Percentiles rank a stretch among this genome's conserved stretches.
phyloP scores from a whole-genome alignment of 2,797 vertebrate genomes.

The Pipistrellus pipistrellus region DNA sequence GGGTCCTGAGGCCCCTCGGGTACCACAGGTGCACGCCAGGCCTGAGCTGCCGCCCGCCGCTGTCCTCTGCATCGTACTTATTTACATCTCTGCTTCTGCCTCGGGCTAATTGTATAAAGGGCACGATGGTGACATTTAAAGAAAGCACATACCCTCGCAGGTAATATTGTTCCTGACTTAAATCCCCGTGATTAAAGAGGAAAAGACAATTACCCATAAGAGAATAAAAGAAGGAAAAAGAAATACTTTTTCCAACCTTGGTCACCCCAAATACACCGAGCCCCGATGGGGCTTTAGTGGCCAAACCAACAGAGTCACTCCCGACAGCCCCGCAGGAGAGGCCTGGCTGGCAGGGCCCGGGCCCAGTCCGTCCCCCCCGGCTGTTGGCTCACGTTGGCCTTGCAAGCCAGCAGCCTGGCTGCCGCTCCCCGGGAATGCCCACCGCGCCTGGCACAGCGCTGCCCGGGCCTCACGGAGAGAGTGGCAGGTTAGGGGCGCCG shows the following conservation, averaged over 20 bases:
- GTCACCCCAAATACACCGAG: not conserved
- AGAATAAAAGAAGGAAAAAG: not conserved
- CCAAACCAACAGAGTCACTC: not conserved
- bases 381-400: not conserved
- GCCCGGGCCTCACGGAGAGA: rapidly evolving
- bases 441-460: not conserved
- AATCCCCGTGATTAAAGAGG: slow-evolving; percentile 53
- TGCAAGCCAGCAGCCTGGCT: not conserved
- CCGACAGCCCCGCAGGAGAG: not conserved
- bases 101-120: slow-evolving; percentile 60
- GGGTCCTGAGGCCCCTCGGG: not conserved
- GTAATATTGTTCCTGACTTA: slow-evolving; percentile 57
- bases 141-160: slow-evolving; percentile 37
- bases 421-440: not conserved
- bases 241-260: not conserved
- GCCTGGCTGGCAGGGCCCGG: not conserved
- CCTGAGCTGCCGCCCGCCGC: not conserved
- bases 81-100: slow-evolving; percentile 6
- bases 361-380: not conserved
- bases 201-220: slow-evolving; percentile 46
- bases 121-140: slow-evolving; percentile 38
- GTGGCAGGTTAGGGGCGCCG: not conserved
- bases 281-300: not conserved
- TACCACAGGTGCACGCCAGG: not conserved
- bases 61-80: not conserved